Percentiles rank a stretch among this genome's conserved stretches.
phyloP scores from a whole-genome alignment of 2,113 vertebrate genomes.

The Promerops cafer region DNA sequence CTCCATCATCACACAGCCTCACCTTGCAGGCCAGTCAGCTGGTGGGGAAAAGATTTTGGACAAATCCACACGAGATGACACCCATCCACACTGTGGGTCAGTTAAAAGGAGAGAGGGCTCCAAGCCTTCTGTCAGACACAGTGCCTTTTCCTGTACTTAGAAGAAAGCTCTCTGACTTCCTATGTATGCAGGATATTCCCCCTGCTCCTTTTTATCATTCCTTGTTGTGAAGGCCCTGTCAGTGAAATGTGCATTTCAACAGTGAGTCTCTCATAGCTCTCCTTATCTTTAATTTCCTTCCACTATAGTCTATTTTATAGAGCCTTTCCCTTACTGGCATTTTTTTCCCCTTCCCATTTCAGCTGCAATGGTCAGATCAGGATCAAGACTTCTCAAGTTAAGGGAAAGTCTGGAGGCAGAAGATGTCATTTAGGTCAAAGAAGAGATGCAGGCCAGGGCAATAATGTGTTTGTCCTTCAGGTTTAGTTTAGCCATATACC shows the following conservation, averaged over 20 bases:
- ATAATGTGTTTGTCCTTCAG: background rate
- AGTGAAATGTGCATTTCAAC: background rate
- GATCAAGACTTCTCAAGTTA: slow-evolving; percentile 15
- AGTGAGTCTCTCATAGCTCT: background rate
- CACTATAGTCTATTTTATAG: slow-evolving; percentile 5
- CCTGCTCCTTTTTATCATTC: slow-evolving; percentile 29
- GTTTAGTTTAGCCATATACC: background rate
- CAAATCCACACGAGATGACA: background rate
- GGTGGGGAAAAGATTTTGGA: background rate
- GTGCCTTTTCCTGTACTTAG: background rate
- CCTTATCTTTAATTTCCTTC: slow-evolving; percentile 56
- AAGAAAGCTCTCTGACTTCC: background rate
- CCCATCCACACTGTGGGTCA: background rate
- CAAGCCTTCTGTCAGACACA: background rate
- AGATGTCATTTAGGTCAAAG: background rate
- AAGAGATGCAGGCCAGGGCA: background rate
- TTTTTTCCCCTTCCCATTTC: background rate
- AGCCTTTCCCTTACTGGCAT: background rate
- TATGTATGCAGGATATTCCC: background rate
- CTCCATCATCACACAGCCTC: background rate
- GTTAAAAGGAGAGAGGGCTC: background rate
- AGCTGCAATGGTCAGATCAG: background rate
- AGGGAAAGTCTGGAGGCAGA: background rate
- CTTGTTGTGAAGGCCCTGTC: background rate
- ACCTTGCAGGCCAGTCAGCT: accelerated